phyloP scores from a whole-genome alignment of 2,888 invertebrate species.

The Hipparchia semele region DNA sequence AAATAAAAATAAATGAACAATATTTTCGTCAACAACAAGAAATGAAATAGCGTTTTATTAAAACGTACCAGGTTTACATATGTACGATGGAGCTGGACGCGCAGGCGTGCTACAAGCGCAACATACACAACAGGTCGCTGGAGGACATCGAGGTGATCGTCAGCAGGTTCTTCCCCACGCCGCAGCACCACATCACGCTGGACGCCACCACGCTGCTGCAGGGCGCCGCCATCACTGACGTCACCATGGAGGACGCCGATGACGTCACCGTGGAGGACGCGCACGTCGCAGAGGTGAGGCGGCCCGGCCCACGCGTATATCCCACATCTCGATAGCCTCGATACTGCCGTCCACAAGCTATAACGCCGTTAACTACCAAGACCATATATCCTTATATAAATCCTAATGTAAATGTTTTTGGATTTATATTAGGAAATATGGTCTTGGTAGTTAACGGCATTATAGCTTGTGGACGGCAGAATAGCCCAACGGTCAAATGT shows the following conservation, averaged over 20 bases:
- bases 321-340: too few relatives aligned
- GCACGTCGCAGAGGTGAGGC: conserved; percentile 77
- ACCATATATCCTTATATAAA: too few relatives aligned
- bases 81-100: conserved; percentile 94
- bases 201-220: conserved; percentile 93
- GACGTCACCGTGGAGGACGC: conserved; percentile 67
- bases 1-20: too few relatives aligned
- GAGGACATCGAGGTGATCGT: conserved; percentile 90
- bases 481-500: too few relatives aligned
- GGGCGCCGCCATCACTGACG: conserved; percentile 91
- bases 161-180: conserved; percentile 89
- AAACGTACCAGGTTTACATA: conserved; percentile 89
- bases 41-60: too few relatives aligned
- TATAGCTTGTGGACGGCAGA: too few relatives aligned
- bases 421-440: too few relatives aligned
- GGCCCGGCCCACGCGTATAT: background rate
- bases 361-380: too few relatives aligned
- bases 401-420: too few relatives aligned
- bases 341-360: too few relatives aligned
- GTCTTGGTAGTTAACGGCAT: too few relatives aligned
- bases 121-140: conserved; percentile 91
- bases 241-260: conserved; percentile 91
- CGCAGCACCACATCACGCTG: conserved; percentile 90
- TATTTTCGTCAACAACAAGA: too few relatives aligned
- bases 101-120: conserved; percentile 90